Base-by-base conservation (phyloP, 2,797 vertebrate genomes). In the Rhinogobio ventralis region DNA sequence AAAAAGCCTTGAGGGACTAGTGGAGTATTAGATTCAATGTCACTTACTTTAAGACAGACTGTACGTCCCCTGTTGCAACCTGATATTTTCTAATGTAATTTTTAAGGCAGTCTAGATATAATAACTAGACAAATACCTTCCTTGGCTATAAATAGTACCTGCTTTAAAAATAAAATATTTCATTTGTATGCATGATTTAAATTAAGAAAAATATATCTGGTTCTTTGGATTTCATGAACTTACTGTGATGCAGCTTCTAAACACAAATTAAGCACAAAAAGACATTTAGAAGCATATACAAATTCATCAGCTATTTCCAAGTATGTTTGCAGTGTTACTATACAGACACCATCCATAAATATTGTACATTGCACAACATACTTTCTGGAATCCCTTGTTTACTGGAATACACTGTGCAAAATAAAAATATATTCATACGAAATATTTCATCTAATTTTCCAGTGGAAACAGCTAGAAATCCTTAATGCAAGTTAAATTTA, bases 1-100 rank as follows among this genome's bases (percentile, higher is more conserved):
- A 90, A 89, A 79, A 64, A 79, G 67, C 79, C 78, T 86, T 89
- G 86, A 92, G 89, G 49, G 73, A 72, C 69, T 85, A 25, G 19
- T 86, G 36, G 39, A 87, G 72, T 69, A 71, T 81, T 30, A 84
- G 64, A 81, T 74, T 79, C 79, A 87, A 82, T 85, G 78, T 85
- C 82, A 86, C 79, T 81, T 76, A 76, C 71, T 46, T 87, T 57
- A 82, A 86, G 81, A 62, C 39, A 60, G 55, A 75, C 30, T 39
- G 57, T 39, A 39, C 4, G 20, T 55, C 30, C 51, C 42, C 14
- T 49, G 53, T 73, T 62, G 42, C 45, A 39, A 25, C 25, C 42
- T 64, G 28, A 13, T 74, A 60, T 74, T 62, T 49, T 60, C 28
- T n/a, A 3, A 66, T 66, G 45, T 51, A 19, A 23, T 53, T 74